These are phyloP conservation scores for Nylanderia fulva DNA, from an alignment of 1,140 invertebrate species.

Conservation along the genomic window DNA sequence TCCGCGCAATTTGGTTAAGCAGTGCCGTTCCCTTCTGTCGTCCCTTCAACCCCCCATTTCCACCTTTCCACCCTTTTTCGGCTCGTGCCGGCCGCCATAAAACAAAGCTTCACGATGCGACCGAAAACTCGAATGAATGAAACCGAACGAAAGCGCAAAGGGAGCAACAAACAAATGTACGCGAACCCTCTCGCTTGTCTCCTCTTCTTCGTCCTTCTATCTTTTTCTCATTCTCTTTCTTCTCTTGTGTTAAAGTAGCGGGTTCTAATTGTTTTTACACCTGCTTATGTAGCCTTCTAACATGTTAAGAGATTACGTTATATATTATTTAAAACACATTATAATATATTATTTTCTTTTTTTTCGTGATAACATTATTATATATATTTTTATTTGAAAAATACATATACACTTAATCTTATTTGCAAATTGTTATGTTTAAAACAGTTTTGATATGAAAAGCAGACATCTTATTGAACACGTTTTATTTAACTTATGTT, in stretches of 20 bases:
- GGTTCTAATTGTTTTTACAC: background rate
- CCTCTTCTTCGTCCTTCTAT: background rate
- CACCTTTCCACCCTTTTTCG: slow-evolving; percentile 15
- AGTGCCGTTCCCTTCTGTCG: slow-evolving; percentile 40
- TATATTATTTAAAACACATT: background rate
- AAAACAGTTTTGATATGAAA: background rate
- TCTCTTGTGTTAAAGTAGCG: background rate
- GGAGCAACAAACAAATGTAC: slow-evolving; percentile 43
- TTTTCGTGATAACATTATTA: background rate
- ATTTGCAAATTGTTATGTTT: background rate
- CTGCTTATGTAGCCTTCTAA: background rate
- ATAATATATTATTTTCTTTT: background rate
- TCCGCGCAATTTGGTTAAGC: slow-evolving; percentile 71
- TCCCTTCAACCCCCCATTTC: slow-evolving; percentile 22
- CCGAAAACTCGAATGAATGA: slow-evolving; percentile 54
- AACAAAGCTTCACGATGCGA: slow-evolving; percentile 50
- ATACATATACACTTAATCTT: background rate
- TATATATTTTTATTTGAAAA: background rate
- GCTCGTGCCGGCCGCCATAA: slow-evolving; percentile 35
- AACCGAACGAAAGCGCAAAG: slow-evolving; percentile 55
- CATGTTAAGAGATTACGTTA: background rate
- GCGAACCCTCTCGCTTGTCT: background rate
- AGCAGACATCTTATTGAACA: background rate
- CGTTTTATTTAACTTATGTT: background rate
- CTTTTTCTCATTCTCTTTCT: background rate